Base-by-base conservation (phyloP, 2,113 vertebrate species). In the mouse (Mus musculus) region DNA sequence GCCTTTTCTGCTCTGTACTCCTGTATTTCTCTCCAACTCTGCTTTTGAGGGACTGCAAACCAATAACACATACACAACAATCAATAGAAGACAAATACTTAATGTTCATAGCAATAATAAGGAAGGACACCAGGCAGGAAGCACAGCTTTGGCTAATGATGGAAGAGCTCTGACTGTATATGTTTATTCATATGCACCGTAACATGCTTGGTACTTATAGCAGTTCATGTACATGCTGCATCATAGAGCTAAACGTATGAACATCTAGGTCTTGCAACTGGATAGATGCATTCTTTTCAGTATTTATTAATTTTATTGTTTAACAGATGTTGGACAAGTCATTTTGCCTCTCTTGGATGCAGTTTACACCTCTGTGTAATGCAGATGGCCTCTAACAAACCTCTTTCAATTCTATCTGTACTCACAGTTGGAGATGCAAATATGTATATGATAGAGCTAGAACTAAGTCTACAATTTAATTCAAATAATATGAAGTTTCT, bases 391-490 rank as follows among this genome's bases (percentile, higher is more conserved):
- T 77, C 69, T n/a, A 19, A 85, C 61, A 54, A 61, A 54, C 49
- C 49, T 67, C 42, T 72, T 81, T 82, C 26, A 54, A 54, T n/a
- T 87, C 19, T 42, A 77, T 54, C 54, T 54, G 54, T 54, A 49
- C 4, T 67, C 33, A 14, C 52, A 8, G 13, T 71, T 77, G 59
- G 72, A 93, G 36, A 92, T 59, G 76, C 46, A 93, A 7, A 61
- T 39, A 36, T 33, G 11, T 73, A 42, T 65, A 39, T 46, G 49
- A 28, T 63, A 88, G 59, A 59, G 63, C 75, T n/a, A 90, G 30
- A 67, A 39, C 59, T 14, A 65, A 86, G n/a, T 46, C 82, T 81
- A 69, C 67, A 65, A 69, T 77, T 95, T 30, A 75, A 77, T 61
- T 63, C 39, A n/a, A 36, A 63, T 46, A 30, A 71, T 59, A 59